Evolutionary conservation across 2,888 invertebrate genomes (phyloP), one percentile per base, ranked within the genome.

Genomic region (Teleogryllus oceanicus): DNA sequence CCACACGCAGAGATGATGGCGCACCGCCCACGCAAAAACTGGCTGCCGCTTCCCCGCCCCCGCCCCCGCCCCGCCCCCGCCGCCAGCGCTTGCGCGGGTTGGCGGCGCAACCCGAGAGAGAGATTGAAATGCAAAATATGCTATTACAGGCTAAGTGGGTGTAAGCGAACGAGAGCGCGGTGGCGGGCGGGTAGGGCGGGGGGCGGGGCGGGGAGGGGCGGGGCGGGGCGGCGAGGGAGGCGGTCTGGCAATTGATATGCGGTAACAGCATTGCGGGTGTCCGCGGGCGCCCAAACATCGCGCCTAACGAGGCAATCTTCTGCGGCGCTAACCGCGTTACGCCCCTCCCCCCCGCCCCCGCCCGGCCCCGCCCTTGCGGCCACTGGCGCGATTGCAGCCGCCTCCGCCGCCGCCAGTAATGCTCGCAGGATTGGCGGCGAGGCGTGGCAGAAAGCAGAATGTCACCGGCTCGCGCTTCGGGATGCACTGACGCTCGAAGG

Each of bases 101-200:
- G 77, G 21, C 20, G 49, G 11, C 12, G 21, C 20, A 11, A 8
- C 77, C 21, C 20, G 11, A 77, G 50, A 49, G 18, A 18, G 18
- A 24, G 74, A 79, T 79, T 75, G 75, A 79, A 75, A 79, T 79
- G 75, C 75, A 79, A 79, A 79, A 50, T 79, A 50, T 79, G 79
- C 74, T n/a, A 49, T 79, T 79, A 79, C 62, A 37, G n/a, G 78
- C 62, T 62, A 78, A 18, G 50, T 51, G 20, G 21, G 49, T 20
- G 24, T 78, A 21, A 20, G 74, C 24, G 20, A 78, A 78, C 24
- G 78, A 78, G 50, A 12, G 77, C 18, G 24, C 24, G 18, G 62
- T 4, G 62, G 62, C 62, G 62, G 62, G n/a, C 62, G 62, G 16
- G 62, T 11, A n/a, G n/a, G 4, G 62, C 21, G 62, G 4, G 5